Conservation (phyloP, 2,113 vertebrate genomes). For the Pterocles gutturalis region DNA sequence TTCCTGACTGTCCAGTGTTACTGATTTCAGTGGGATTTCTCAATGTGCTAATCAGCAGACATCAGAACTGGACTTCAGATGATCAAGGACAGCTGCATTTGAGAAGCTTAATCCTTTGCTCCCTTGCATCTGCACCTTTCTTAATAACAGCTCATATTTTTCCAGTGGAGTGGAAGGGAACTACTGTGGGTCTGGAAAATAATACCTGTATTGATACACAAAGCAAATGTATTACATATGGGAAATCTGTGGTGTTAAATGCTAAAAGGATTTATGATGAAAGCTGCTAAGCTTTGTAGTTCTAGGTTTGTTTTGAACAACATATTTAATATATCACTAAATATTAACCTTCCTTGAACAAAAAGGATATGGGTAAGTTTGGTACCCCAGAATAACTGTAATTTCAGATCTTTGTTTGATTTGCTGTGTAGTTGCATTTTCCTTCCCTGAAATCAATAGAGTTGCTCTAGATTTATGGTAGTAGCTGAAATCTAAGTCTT, state of each 20-base stretch:
- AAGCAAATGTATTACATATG: background rate
- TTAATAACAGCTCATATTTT: slow-evolving; percentile 19
- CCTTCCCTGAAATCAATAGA: background rate
- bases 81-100: slow-evolving; percentile 40
- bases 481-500: background rate
- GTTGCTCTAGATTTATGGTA: background rate
- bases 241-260: background rate
- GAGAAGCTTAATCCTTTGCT: slow-evolving; percentile 49
- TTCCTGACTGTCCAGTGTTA: background rate
- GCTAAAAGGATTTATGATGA: background rate
- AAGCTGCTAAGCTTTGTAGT: background rate
- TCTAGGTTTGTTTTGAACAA: background rate
- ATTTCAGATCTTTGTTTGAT: background rate
- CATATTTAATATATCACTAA: background rate
- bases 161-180: background rate
- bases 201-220: background rate
- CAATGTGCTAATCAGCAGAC: slow-evolving; percentile 1
- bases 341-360: slow-evolving; percentile 18
- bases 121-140: slow-evolving; percentile 43
- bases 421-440: background rate
- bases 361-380: slow-evolving; percentile 31
- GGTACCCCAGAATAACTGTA: background rate
- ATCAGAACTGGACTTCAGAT: slow-evolving; percentile 42
- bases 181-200: background rate
- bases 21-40: slow-evolving; percentile 30